Percentiles rank a stretch among this genome's conserved stretches.
These are phyloP conservation scores for Bovichtus variegatus DNA, from an alignment of 2,797 vertebrate species.

Conservation along the genomic window DNA sequence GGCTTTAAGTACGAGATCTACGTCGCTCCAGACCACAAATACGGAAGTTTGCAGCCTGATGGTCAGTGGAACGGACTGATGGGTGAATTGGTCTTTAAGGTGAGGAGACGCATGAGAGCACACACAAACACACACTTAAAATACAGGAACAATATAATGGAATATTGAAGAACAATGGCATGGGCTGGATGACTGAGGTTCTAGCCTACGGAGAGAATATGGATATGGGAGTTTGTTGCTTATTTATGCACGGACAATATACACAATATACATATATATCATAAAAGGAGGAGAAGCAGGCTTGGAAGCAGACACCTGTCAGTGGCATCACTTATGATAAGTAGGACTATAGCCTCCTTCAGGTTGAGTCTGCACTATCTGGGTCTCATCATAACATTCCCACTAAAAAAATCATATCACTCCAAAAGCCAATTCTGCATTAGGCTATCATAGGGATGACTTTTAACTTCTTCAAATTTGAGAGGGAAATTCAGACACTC, in stretches of 20 bases:
- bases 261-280: no score
- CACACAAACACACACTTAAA: neutral
- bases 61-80: conserved; percentile 97
- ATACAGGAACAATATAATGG: neutral
- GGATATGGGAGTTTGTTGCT: neutral
- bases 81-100: conserved; percentile 97
- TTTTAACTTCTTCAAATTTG: conserved; percentile 36
- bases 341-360: conserved; percentile 11
- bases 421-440: conserved; percentile 42
- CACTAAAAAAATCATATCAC: conserved; percentile 9
- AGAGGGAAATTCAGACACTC: conserved; percentile 14
- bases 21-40: conserved; percentile 96
- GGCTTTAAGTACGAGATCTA: conserved; percentile 99
- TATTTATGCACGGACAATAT: conserved; percentile 1
- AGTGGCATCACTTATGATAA: conserved; percentile 26
- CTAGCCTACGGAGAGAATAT: neutral
- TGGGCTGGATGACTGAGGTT: neutral
- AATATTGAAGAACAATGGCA: neutral
- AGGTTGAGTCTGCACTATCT: conserved; percentile 14
- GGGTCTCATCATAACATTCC: conserved; percentile 14
- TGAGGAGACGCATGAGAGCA: conserved; percentile 73
- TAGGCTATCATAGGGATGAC: neutral
- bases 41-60: conserved; percentile 94
- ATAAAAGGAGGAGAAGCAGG: conserved; percentile 1
- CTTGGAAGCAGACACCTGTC: conserved; percentile 11